Conservation (phyloP, 2,888 invertebrate species). For the Drosophila tanythrix region DNA sequence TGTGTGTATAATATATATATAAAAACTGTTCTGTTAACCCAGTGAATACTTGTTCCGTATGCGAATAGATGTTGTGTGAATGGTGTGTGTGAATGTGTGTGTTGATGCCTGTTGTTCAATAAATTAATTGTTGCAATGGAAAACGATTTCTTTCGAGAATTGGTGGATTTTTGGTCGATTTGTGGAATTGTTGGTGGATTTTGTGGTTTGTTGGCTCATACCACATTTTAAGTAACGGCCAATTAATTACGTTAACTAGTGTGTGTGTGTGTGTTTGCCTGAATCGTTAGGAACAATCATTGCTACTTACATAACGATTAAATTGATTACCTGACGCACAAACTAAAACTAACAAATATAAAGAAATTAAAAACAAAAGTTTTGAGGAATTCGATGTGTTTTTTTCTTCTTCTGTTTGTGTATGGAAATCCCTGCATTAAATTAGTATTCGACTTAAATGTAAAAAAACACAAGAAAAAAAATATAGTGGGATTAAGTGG, state of each 20-base stretch:
- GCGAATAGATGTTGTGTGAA: conserved; percentile 7
- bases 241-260: conserved; percentile 74
- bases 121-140: conserved; percentile 62
- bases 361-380: not conserved
- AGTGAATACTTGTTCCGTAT: conserved; percentile 58
- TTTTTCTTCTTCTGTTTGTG: not conserved
- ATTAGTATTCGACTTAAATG: conserved; percentile 37
- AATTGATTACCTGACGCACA: conserved; percentile 44
- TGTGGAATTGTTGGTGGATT: conserved; percentile 10
- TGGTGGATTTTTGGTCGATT: conserved; percentile 43
- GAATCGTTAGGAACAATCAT: conserved; percentile 75
- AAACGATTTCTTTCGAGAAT: conserved; percentile 47
- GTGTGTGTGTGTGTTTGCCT: conserved; percentile 56
- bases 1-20: conserved; percentile 25
- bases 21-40: conserved; percentile 59
- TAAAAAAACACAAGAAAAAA: not conserved
- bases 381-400: not conserved
- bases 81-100: conserved; percentile 9
- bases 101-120: conserved; percentile 46
- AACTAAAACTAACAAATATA: conserved; percentile 27
- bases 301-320: conserved; percentile 65
- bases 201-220: conserved; percentile 27
- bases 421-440: conserved; percentile 24
- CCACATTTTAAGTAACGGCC: conserved; percentile 73
- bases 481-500: conserved; percentile 7